Percentiles rank a stretch among this genome's conserved stretches.
These are phyloP conservation scores for Hirundichthys speculiger DNA, from an alignment of 2,113 vertebrate genomes.

Conservation along the genomic window DNA sequence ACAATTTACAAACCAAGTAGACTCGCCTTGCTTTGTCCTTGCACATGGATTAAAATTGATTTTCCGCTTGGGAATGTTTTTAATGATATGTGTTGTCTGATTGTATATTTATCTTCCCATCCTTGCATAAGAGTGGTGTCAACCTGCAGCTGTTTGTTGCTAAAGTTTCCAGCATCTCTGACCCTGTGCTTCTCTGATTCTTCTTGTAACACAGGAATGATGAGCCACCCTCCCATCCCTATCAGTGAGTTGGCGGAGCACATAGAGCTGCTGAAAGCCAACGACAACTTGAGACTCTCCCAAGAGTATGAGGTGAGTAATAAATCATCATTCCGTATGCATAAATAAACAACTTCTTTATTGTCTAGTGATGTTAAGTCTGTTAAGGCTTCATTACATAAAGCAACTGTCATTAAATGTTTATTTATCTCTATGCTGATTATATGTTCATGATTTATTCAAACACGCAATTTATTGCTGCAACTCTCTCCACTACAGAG, in stretches of 20 bases:
- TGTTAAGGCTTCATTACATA: slow-evolving; percentile 44
- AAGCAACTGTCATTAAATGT: slow-evolving; percentile 55
- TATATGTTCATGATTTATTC: slow-evolving; percentile 68
- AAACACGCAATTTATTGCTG: slow-evolving; percentile 51
- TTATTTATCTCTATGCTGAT: slow-evolving; percentile 32
- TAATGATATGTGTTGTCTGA: slow-evolving; percentile 61
- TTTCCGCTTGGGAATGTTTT: slow-evolving; percentile 62
- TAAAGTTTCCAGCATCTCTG: slow-evolving; percentile 19
- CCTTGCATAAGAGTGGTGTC: slow-evolving; percentile 40
- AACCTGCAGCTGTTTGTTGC: slow-evolving; percentile 32
- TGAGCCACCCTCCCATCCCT: slow-evolving; percentile 95
- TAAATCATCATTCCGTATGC: slow-evolving; percentile 19
- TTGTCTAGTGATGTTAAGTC: slow-evolving; percentile 39
- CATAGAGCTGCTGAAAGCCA: slow-evolving; percentile 95
- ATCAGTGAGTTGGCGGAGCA: slow-evolving; percentile 94
- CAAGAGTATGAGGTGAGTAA: slow-evolving; percentile 95
- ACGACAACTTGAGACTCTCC: slow-evolving; percentile 96
- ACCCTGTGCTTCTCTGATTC: slow-evolving; percentile 2
- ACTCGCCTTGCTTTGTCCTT: slow-evolving; percentile 59
- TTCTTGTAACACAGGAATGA: slow-evolving; percentile 80
- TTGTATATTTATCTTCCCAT: slow-evolving; percentile 50
- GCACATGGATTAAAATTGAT: slow-evolving; percentile 73
- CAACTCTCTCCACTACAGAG: slow-evolving; percentile 36
- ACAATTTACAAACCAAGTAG: slow-evolving; percentile 69
- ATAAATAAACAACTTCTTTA: slow-evolving; percentile 13